Base-by-base conservation (phyloP, 2,888 invertebrate genomes). In the Epinotia brunnichana region DNA sequence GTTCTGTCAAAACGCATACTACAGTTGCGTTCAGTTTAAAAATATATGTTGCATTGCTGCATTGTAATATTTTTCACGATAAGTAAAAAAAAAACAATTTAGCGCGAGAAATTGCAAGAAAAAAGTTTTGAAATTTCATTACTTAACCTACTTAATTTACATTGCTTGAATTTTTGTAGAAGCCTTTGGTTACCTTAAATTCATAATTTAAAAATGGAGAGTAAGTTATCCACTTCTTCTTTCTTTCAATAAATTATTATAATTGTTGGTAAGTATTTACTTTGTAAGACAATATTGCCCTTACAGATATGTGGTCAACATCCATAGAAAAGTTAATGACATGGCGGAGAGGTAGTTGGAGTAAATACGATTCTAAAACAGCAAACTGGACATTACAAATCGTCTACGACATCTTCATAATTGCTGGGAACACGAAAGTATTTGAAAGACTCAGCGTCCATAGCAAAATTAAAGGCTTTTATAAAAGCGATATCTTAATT, bases 401-500 rank as follows among this genome's bases (percentile, higher is more conserved):
- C 17, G 75, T 84, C 70, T 86, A 82, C 69, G 90, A 92, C 73
- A 88, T 91, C 77, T 75, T 92, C 21, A 29, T 91, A 21, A 82
- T 92, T 73, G 80, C 78, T n/a, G 75, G 81, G 0, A 82, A 83
- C 1, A 75, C 79, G 56, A 90, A 86, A 79, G 76, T 92, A 54
- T 74, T 92, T 19, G 92, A 92, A 79, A 79, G 89, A 1, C 74
- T 90, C 11, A 91, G 87, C 74, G 80, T 89, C 75, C 83, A 81
- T 69, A 76, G 78, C 24, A 90, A 88, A 84, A 80, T 91, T 1
- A 92, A 89, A 82, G 91, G 90, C 3, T 81, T 90, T 77, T 87
- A 82, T 74, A 92, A 89, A 80, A 83, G 83, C 1, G 87, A 91
- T 67, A 77, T 90, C 72, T 74, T 92, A 7, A 87, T 92, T 74